Conservation (phyloP, 2,888 invertebrate species). For the Drosophila flavopinicola region DNA sequence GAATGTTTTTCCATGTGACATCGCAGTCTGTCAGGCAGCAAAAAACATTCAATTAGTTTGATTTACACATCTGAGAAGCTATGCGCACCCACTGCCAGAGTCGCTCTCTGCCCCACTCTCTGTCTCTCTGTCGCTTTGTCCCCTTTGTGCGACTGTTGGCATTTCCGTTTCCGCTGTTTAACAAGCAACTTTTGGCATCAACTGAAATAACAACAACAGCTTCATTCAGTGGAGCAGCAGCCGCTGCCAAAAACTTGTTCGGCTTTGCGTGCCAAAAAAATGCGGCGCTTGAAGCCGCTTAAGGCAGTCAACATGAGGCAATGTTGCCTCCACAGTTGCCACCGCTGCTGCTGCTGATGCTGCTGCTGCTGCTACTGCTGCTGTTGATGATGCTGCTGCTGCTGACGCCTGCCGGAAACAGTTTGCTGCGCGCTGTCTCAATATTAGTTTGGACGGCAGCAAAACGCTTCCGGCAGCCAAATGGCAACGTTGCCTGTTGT, state of each 20-base stretch:
- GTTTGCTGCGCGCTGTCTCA: constrained; percentile 66
- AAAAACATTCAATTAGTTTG: constrained; percentile 80
- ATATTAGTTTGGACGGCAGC: constrained; percentile 75
- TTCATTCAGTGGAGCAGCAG: constrained; percentile 29
- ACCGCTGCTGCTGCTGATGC: constrained; percentile 9
- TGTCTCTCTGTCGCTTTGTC: constrained; percentile 9
- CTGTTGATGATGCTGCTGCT: constrained; percentile 1
- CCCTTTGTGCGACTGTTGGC: constrained; percentile 76
- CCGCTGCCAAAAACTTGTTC: constrained; percentile 75
- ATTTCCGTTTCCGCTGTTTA: constrained; percentile 79
- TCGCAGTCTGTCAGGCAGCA: constrained; percentile 41
- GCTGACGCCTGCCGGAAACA: constrained; percentile 59
- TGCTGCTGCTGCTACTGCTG: constrained; percentile 20
- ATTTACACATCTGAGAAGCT: constrained; percentile 72
- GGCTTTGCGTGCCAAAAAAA: constrained; percentile 75
- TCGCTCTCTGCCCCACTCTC: not conserved
- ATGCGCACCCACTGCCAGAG: not conserved
- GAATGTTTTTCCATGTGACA: constrained; percentile 14
- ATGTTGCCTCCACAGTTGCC: constrained; percentile 24
- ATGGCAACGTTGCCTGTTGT: constrained; percentile 60
- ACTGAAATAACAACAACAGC: constrained; percentile 51
- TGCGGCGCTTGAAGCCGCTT: constrained; percentile 50
- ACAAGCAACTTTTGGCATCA: constrained; percentile 75
- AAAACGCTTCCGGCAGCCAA: constrained; percentile 76
- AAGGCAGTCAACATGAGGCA: constrained; percentile 37